Conservation (phyloP, 2,888 invertebrate species). For the Galerucella pusilla region DNA sequence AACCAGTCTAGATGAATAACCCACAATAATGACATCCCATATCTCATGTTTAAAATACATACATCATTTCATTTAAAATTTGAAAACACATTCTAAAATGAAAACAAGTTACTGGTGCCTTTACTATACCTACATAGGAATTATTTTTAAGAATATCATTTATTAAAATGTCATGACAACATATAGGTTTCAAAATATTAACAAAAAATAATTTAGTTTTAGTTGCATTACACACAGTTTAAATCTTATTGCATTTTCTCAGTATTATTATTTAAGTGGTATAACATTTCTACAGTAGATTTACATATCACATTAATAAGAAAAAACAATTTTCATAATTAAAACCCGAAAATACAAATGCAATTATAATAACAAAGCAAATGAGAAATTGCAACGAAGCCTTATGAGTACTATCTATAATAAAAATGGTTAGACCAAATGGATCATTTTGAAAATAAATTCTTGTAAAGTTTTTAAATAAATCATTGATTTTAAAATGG, state of each 20-base stretch:
- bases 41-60: too few species aligned
- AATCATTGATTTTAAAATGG: background rate
- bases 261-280: conserved; percentile 21
- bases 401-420: conserved; percentile 7
- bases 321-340: background rate
- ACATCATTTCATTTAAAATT: too few species aligned
- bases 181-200: background rate
- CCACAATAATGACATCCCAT: too few species aligned
- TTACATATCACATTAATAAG: conserved; percentile 12
- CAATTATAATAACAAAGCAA: conserved; percentile 11
- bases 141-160: background rate
- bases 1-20: too few species aligned
- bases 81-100: background rate
- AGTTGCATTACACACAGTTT: conserved; percentile 9
- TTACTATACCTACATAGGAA: background rate
- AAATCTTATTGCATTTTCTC: conserved; percentile 7
- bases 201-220: conserved; percentile 3
- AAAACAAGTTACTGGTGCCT: conserved; percentile 15
- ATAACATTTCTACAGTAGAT: conserved; percentile 8
- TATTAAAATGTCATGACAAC: conserved; percentile 5
- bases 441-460: background rate
- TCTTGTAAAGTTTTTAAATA: background rate
- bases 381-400: background rate
- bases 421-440: background rate
- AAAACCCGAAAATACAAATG: background rate